Evolutionary conservation across 2,888 invertebrate genomes (phyloP).

Genomic region (Elmis aenea): DNA sequence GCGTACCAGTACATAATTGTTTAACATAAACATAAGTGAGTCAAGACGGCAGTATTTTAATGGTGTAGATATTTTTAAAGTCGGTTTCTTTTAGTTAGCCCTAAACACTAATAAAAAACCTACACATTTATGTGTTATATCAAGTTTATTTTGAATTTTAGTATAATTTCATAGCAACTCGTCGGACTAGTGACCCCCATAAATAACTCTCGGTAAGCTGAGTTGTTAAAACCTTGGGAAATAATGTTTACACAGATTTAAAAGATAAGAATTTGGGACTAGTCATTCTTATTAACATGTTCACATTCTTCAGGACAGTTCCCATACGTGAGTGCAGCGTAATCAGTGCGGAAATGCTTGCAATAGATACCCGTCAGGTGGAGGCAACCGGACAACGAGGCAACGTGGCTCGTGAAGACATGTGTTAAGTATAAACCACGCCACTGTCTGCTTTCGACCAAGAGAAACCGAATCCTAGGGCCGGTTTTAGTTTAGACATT

Average conservation of each 20-base stretch:
- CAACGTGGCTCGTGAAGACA: slow-evolving; percentile 15
- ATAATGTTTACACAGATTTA: slow-evolving; percentile 41
- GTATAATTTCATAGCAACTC: slow-evolving; percentile 25
- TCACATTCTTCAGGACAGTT: slow-evolving; percentile 31
- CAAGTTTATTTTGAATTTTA: too few relatives aligned
- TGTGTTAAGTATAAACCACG: slow-evolving; percentile 13
- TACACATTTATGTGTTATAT: too few relatives aligned
- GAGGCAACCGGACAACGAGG: slow-evolving; percentile 10
- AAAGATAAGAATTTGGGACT: slow-evolving; percentile 37
- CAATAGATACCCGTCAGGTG: slow-evolving; percentile 24
- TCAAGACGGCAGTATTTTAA: too few relatives aligned
- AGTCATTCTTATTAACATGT: slow-evolving; percentile 38
- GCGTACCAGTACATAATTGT: too few relatives aligned
- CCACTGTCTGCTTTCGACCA: slow-evolving; percentile 6
- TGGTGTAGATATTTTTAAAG: too few relatives aligned
- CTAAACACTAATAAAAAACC: too few relatives aligned
- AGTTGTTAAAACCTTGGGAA: slow-evolving; percentile 41
- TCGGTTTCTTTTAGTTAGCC: too few relatives aligned
- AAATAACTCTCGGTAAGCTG: slow-evolving; percentile 36
- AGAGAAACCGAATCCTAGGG: slow-evolving; percentile 7
- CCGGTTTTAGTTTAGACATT: slow-evolving; percentile 13
- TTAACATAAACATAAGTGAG: too few relatives aligned
- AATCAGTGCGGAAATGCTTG: slow-evolving; percentile 27
- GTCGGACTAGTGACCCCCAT: slow-evolving; percentile 37
- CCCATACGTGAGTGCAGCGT: slow-evolving; percentile 23